These are phyloP conservation scores for Oncorhynchus keta DNA, from an alignment of 2,113 vertebrate species.

Conservation along the genomic window DNA sequence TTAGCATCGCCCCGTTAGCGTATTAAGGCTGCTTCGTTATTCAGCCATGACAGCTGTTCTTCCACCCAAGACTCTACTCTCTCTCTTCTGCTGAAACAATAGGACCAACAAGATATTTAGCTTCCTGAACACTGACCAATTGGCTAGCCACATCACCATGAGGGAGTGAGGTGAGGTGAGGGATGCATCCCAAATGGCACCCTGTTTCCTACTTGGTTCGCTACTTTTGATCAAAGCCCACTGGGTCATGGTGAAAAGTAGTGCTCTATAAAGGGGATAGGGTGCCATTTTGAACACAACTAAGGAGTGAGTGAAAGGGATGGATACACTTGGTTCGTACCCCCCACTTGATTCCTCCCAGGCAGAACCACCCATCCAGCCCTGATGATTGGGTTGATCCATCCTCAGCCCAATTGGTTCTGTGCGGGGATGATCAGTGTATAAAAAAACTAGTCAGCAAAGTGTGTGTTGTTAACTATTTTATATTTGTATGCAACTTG, in stretches of 20 bases:
- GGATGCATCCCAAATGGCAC: not conserved
- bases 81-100: constrained; percentile 34
- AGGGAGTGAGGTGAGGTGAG: constrained; percentile 5
- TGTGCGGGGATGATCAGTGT: constrained; percentile 31
- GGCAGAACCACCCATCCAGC: not conserved
- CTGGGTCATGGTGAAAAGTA: too few species aligned
- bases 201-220: constrained; percentile 18
- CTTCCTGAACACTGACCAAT: constrained; percentile 27
- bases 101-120: constrained; percentile 7
- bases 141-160: constrained; percentile 8
- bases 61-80: constrained; percentile 31
- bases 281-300: too few species aligned
- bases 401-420: constrained; percentile 49
- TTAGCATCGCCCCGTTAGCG: constrained; percentile 29
- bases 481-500: not conserved
- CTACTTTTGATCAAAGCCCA: not conserved
- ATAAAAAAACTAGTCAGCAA: not conserved
- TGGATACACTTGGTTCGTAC: not conserved
- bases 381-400: not conserved
- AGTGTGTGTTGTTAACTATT: not conserved
- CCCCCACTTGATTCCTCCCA: not conserved
- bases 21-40: constrained; percentile 38
- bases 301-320: not conserved
- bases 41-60: constrained; percentile 53
- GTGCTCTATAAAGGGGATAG: too few species aligned